A percentile compares a stretch with the other conserved stretches of the same genome.
Evolutionary conservation across 2,888 invertebrate species (phyloP).

Genomic region (Anaspis maculata): DNA sequence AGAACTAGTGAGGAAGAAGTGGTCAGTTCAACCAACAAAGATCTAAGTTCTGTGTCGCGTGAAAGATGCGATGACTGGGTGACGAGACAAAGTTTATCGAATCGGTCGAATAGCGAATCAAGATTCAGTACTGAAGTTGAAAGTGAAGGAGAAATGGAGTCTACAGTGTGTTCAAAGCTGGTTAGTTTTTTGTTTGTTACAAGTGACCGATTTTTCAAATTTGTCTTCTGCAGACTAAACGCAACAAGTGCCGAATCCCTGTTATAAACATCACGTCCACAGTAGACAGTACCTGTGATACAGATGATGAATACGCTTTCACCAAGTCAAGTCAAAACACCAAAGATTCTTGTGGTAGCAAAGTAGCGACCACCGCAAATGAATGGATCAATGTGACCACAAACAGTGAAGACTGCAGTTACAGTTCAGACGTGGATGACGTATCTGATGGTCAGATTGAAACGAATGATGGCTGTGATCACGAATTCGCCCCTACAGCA

Average conservation of each 20-base stretch:
- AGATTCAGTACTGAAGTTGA: slow-evolving; percentile 10
- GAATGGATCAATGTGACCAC: slow-evolving; percentile 87
- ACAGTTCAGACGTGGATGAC: slow-evolving; percentile 50
- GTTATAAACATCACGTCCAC: slow-evolving; percentile 23
- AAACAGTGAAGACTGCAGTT: slow-evolving; percentile 78
- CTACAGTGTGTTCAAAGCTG: slow-evolving; percentile 5
- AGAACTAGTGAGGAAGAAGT: slow-evolving; percentile 41
- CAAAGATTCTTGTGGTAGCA: slow-evolving; percentile 4
- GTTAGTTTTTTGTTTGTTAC: slow-evolving; percentile 4
- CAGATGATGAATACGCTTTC: slow-evolving; percentile 26
- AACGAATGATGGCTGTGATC: slow-evolving; percentile 45
- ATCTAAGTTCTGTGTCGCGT: no score
- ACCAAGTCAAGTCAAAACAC: no score
- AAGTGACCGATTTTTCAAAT: neutral
- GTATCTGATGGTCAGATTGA: slow-evolving; percentile 43
- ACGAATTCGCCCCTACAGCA: slow-evolving; percentile 64
- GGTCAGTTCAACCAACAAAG: slow-evolving; percentile 35
- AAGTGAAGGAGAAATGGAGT: slow-evolving; percentile 12
- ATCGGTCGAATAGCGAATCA: slow-evolving; percentile 6
- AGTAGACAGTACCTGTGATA: slow-evolving; percentile 27
- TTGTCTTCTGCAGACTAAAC: slow-evolving; percentile 5
- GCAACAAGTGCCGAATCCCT: slow-evolving; percentile 18
- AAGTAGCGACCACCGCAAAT: slow-evolving; percentile 42
- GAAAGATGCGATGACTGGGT: slow-evolving; percentile 19
- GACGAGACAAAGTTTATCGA: slow-evolving; percentile 6